These are phyloP conservation scores for Tetrao urogallus DNA, from an alignment of 2,113 vertebrate species.

Conservation along the genomic window DNA sequence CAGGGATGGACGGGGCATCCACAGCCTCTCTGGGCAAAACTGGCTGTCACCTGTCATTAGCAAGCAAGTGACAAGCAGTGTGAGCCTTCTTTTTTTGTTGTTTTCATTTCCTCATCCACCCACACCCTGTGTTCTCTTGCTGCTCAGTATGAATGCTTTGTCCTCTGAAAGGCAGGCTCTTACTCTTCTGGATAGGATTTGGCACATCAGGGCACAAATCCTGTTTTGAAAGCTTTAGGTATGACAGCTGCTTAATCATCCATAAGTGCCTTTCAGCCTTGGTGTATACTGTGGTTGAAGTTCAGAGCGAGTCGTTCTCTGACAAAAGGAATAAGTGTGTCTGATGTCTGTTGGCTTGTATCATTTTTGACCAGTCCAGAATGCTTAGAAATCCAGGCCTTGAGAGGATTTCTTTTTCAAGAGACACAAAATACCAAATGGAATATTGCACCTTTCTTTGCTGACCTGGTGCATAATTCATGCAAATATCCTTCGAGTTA, in stretches of 20 bases:
- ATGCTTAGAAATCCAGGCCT: neutral
- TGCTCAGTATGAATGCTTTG: neutral
- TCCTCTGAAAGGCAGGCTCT: neutral
- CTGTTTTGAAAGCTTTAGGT: neutral
- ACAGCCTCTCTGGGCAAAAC: neutral
- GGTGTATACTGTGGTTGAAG: neutral
- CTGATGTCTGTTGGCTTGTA: neutral
- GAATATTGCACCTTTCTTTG: neutral
- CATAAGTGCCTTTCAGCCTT: neutral
- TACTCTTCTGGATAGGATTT: neutral
- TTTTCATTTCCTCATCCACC: neutral
- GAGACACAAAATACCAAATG: neutral
- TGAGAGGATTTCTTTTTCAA: neutral
- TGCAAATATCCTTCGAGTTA: neutral
- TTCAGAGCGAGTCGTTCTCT: neutral
- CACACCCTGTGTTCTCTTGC: neutral
- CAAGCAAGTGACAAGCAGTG: neutral
- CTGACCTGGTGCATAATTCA: neutral
- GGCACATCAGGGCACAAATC: neutral
- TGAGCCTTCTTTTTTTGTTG: neutral
- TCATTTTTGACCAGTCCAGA: neutral
- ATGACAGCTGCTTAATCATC: neutral
- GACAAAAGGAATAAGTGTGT: neutral
- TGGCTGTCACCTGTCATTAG: neutral
- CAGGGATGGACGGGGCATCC: too few relatives aligned